These are phyloP conservation scores for Caenorhabditis afra DNA, from an alignment of 2,888 invertebrate genomes.

Conservation along the genomic window DNA sequence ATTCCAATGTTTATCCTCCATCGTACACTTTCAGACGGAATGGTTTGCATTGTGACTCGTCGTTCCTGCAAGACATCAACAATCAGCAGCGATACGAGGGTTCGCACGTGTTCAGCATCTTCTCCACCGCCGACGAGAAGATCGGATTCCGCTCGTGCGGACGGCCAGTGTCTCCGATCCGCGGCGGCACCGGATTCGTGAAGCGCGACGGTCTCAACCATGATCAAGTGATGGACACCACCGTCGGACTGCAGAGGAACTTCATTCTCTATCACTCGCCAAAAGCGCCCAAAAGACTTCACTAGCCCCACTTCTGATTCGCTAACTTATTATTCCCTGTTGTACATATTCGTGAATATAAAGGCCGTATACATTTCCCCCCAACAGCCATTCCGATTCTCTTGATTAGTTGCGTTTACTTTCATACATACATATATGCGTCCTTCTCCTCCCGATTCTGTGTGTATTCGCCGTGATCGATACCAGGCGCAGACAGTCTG, in stretches of 20 bases:
- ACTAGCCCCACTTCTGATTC: too few relatives aligned
- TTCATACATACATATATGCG: too few relatives aligned
- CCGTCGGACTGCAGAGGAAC: conserved; percentile 75
- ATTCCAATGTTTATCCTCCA: neutral
- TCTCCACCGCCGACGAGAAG: conserved; percentile 79
- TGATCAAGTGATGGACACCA: conserved; percentile 76
- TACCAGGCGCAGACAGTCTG: too few relatives aligned
- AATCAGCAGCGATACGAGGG: conserved; percentile 75
- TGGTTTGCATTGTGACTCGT: conserved; percentile 78
- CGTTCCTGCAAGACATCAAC: conserved; percentile 79
- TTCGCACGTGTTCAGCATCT: conserved; percentile 75
- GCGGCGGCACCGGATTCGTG: conserved; percentile 77
- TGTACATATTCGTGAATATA: too few relatives aligned
- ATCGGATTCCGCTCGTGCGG: conserved; percentile 74
- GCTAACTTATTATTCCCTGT: too few relatives aligned
- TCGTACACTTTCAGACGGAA: conserved; percentile 66
- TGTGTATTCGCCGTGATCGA: too few relatives aligned
- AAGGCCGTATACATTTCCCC: too few relatives aligned
- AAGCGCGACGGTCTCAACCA: conserved; percentile 69
- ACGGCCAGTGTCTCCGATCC: conserved; percentile 73
- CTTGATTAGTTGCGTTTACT: too few relatives aligned
- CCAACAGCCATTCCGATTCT: too few relatives aligned
- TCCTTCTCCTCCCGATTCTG: too few relatives aligned
- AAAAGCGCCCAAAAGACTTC: conserved; percentile 23
- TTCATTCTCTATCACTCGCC: conserved; percentile 76